Evolutionary conservation across 2,888 invertebrate genomes (phyloP), one percentile per base, ranked within the genome.

Genomic region (Leucophenga maculata): DNA sequence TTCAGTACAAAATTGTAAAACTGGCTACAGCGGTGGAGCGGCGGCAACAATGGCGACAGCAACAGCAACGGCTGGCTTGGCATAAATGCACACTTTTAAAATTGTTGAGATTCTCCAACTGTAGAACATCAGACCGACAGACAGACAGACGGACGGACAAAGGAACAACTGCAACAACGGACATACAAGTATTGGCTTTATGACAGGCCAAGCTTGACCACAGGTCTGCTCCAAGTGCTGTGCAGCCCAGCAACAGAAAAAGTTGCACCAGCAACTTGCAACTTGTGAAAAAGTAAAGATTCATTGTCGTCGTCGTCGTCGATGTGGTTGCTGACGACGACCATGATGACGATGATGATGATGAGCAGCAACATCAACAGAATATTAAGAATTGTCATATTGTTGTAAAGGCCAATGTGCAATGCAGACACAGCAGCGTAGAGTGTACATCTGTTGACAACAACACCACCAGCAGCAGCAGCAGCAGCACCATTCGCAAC

Each of bases 321-420:
- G 71, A 69, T 74, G 72, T 70, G 72, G 57, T 65, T 71, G 70
- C 67, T 67, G 69, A 55, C 68, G 74, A 68, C 70, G 73, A 71
- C 71, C 73, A 69, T 69, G 31, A 50, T 65, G 72, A 44, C 39
- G 65, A 57, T 67, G 52, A 26, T 50, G n/a, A 50, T 31, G 52
- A 32, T 13, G 22, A 32, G 54, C 26, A 59, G 48, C 32, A 22
- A 64, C 71, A 72, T 71, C 74, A 74, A 57, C 79, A 74, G 79
- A 84, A 84, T 82, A 84, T 83, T 82, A 80, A 83, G 84, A 83
- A 80, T 78, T 80, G 84, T 81, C 82, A 80, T 83, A 80, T 79
- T 74, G 78, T 70, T 78, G 62, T 39, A 74, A 78, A 75, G 77
- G 79, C 78, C 78, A 73, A 31, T 52, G 64, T n/a, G 26, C 4